These are phyloP conservation scores for Phyllopteryx taeniolatus DNA, from an alignment of 2,113 vertebrate genomes.

Conservation along the genomic window DNA sequence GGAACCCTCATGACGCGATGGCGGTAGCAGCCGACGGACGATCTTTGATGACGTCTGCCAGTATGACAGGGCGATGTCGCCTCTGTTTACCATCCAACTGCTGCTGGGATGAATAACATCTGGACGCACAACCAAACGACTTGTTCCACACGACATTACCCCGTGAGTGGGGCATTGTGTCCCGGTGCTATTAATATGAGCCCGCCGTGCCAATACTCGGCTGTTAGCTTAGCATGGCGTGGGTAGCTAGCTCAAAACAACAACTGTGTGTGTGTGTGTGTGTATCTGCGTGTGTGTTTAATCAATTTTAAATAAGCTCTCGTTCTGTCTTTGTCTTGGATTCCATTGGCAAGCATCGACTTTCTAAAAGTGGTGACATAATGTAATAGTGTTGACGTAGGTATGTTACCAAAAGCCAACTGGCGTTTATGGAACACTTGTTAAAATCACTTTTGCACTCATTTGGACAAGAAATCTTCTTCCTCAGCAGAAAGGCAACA, in stretches of 20 bases:
- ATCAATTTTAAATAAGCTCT: background rate
- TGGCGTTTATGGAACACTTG: background rate
- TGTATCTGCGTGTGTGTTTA: too few relatives aligned
- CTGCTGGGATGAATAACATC: constrained; percentile 8
- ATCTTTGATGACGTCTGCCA: constrained; percentile 24
- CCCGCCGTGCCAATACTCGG: background rate
- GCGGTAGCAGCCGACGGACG: constrained; percentile 9
- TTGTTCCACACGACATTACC: background rate
- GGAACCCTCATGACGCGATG: too few relatives aligned
- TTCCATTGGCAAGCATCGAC: background rate
- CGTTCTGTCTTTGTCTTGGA: background rate
- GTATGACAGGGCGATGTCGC: constrained; percentile 32
- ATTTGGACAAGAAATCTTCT: background rate
- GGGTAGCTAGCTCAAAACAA: background rate
- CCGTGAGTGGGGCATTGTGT: background rate
- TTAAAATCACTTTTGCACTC: background rate
- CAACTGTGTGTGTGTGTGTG: background rate
- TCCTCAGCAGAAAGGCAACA: constrained; percentile 50
- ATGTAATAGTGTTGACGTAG: background rate
- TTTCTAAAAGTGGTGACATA: background rate
- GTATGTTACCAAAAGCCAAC: background rate
- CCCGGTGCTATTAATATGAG: background rate
- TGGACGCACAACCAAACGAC: background rate
- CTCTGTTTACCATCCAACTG: constrained; percentile 3
- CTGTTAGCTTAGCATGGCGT: background rate